These are phyloP conservation scores for Tichodroma muraria DNA, from an alignment of 2,113 vertebrate genomes.

Conservation along the genomic window DNA sequence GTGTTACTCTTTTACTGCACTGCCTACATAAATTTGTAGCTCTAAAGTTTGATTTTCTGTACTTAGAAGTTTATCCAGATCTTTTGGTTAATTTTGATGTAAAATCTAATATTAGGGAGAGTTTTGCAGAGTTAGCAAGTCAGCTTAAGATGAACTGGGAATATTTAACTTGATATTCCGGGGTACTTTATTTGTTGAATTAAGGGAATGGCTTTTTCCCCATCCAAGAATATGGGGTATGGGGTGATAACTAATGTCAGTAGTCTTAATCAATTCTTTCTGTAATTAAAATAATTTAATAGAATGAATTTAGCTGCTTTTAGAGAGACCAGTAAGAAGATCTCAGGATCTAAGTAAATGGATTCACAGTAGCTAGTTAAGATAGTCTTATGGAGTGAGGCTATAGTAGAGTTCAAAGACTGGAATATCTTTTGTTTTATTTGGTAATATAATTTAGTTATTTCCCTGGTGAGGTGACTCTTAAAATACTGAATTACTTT, in stretches of 20 bases:
- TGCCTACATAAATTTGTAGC: background rate
- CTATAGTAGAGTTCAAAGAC: background rate
- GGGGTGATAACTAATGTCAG: background rate
- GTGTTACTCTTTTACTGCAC: background rate
- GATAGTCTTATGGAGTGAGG: background rate
- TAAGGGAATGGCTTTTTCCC: background rate
- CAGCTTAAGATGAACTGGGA: background rate
- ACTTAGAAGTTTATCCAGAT: background rate
- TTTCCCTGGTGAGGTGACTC: background rate
- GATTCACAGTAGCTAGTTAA: background rate
- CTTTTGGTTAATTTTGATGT: background rate
- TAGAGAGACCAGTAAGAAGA: background rate
- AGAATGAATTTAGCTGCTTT: too few relatives aligned
- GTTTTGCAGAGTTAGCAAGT: background rate
- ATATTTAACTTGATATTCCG: background rate
- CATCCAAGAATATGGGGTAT: background rate
- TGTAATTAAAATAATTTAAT: background rate
- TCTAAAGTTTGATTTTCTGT: background rate
- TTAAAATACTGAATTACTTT: background rate
- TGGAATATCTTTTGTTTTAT: background rate
- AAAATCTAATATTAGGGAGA: background rate
- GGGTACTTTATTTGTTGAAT: background rate
- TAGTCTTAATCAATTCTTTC: background rate
- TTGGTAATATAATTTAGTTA: background rate
- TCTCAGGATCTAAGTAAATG: background rate